Percentiles rank a stretch among this genome's conserved stretches.
These are phyloP conservation scores for Nettapus auritus DNA, from an alignment of 2,113 vertebrate genomes.

Conservation along the genomic window DNA sequence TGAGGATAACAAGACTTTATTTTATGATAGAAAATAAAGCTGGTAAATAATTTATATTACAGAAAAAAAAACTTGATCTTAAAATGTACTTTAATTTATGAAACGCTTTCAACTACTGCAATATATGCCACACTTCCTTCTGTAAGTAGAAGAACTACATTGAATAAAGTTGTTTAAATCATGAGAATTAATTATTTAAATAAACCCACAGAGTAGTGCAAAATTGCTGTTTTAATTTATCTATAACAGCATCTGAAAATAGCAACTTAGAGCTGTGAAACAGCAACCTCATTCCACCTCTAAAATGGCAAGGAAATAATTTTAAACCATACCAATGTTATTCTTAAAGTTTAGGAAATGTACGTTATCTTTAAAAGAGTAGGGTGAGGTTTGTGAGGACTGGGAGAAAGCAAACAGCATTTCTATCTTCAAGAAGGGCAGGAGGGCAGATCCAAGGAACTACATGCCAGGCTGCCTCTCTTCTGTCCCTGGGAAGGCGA, in stretches of 20 bases:
- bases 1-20: neutral
- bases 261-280: neutral
- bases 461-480: neutral
- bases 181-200: neutral
- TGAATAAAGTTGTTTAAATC: neutral
- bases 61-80: neutral
- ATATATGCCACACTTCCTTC: neutral
- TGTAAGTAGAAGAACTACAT: neutral
- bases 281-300: neutral
- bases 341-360: neutral
- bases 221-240: neutral
- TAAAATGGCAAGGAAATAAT: neutral
- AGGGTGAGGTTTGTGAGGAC: neutral
- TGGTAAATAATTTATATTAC: neutral
- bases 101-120: neutral
- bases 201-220: neutral
- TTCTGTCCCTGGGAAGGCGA: neutral
- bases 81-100: neutral
- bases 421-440: neutral
- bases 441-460: neutral
- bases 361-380: neutral
- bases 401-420: neutral
- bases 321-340: too few species aligned
- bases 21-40: neutral
- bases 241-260: constrained; percentile 2